Evolutionary conservation across 2,113 vertebrate species (phyloP).

Genomic region (Thinocorus orbignyianus): DNA sequence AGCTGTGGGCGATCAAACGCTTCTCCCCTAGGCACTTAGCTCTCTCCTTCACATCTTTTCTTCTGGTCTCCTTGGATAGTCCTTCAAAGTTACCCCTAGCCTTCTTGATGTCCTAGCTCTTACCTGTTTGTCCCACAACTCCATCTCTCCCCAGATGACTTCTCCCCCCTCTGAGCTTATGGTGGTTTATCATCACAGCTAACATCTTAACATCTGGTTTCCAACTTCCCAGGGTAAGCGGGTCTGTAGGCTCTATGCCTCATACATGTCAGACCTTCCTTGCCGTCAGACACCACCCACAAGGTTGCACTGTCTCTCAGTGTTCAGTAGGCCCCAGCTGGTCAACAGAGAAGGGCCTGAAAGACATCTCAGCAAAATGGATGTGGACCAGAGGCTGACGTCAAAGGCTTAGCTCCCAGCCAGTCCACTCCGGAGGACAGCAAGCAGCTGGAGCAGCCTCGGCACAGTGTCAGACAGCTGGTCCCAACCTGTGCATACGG

Average conservation of each 20-base stretch:
- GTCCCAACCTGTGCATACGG: not conserved
- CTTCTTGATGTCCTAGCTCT: not conserved
- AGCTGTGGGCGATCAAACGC: not conserved
- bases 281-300: not conserved
- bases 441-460: not conserved
- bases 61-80: not conserved
- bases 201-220: not conserved
- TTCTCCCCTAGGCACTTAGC: not conserved
- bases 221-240: rapidly evolving
- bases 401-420: not conserved
- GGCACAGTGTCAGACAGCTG: rapidly evolving
- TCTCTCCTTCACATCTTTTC: not conserved
- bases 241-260: not conserved
- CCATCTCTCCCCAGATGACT: not conserved
- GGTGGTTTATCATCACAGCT: not conserved
- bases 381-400: not conserved
- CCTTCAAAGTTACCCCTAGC: not conserved
- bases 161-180: not conserved
- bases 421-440: not conserved
- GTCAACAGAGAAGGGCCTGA: not conserved
- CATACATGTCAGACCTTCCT: rapidly evolving
- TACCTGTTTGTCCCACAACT: not conserved
- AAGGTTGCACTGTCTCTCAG: not conserved
- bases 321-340: not conserved
- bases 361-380: not conserved